phyloP scores from a whole-genome alignment of 2,797 vertebrate species.

The Tadarida brasiliensis region DNA sequence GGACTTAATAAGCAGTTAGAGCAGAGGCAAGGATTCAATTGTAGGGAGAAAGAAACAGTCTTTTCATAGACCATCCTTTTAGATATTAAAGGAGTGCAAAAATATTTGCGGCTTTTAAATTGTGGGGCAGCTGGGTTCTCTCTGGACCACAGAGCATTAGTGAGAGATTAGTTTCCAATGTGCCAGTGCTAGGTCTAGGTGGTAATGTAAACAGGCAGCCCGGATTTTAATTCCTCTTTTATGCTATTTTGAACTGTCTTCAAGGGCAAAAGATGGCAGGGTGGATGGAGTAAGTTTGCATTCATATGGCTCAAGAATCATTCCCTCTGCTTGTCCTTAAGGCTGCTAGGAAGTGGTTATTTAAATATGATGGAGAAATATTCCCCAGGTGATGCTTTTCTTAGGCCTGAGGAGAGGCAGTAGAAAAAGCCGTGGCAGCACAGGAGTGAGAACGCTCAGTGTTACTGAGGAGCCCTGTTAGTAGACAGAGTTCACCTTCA shows the following conservation, averaged over 20 bases:
- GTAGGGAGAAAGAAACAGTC: not conserved
- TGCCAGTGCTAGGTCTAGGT: slow-evolving; percentile 1
- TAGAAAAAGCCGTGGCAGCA: not conserved
- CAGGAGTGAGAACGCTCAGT: not conserved
- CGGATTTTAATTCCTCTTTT: slow-evolving; percentile 46
- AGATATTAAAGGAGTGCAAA: slow-evolving; percentile 52
- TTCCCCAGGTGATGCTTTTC: not conserved
- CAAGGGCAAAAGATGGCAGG: slow-evolving; percentile 36
- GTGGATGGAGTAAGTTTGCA: not conserved
- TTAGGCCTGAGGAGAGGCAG: not conserved
- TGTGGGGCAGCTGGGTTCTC: slow-evolving; percentile 38
- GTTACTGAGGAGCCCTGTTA: not conserved
- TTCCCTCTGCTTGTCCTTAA: not conserved
- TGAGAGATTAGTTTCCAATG: slow-evolving; percentile 41
- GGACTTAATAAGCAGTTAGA: slow-evolving; percentile 33
- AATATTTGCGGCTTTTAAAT: slow-evolving; percentile 64
- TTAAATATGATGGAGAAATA: not conserved
- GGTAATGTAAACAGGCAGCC: slow-evolving; percentile 13
- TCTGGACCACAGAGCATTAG: slow-evolving; percentile 39
- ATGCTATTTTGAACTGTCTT: slow-evolving; percentile 54
- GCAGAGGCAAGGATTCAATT: slow-evolving; percentile 20
- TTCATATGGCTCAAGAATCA: slow-evolving; percentile 23
- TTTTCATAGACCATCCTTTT: slow-evolving; percentile 38
- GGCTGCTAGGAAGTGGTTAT: not conserved
- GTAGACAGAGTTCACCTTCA: not conserved